phyloP scores from a whole-genome alignment of 2,888 invertebrate species.

The Andrena bicolor region DNA sequence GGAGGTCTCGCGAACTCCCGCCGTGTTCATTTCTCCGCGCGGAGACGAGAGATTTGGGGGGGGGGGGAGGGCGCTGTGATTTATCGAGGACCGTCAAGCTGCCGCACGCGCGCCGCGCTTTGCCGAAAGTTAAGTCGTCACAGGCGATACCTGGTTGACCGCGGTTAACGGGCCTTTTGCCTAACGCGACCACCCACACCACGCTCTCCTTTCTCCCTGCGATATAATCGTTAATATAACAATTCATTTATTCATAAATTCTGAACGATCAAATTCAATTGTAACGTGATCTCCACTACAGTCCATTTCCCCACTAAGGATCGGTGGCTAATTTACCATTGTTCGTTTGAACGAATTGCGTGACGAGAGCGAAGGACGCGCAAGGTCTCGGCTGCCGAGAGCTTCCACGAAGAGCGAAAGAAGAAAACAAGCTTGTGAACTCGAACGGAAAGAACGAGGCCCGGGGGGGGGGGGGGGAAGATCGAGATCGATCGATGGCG shows the following conservation, averaged over 20 bases:
- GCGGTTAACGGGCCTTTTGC: conserved; percentile 44
- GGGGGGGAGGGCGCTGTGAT: no score
- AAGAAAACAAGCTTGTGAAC: not conserved
- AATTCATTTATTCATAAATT: conserved; percentile 84
- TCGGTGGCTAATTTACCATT: conserved; percentile 20
- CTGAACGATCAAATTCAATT: conserved; percentile 85
- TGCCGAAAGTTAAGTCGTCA: not conserved
- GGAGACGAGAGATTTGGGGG: not conserved
- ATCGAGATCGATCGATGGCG: conserved; percentile 20
- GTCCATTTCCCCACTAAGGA: conserved; percentile 76
- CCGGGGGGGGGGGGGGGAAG: not conserved
- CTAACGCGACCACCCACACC: conserved; percentile 63
- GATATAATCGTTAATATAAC: conserved; percentile 84
- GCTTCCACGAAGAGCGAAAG: not conserved
- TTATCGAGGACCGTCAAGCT: not conserved
- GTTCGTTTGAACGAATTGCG: conserved; percentile 19
- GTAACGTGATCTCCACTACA: conserved; percentile 82
- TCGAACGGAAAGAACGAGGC: conserved; percentile 33
- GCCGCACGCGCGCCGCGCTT: not conserved
- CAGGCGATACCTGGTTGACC: conserved; percentile 19
- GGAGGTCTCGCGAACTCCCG: conserved; percentile 14
- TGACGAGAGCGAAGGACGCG: not conserved
- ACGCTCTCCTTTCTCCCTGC: conserved; percentile 70
- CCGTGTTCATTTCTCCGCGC: conserved; percentile 24
- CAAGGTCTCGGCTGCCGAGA: not conserved